These are phyloP conservation scores for Myopa tessellatipennis DNA, from an alignment of 2,888 invertebrate genomes.

Conservation along the genomic window DNA sequence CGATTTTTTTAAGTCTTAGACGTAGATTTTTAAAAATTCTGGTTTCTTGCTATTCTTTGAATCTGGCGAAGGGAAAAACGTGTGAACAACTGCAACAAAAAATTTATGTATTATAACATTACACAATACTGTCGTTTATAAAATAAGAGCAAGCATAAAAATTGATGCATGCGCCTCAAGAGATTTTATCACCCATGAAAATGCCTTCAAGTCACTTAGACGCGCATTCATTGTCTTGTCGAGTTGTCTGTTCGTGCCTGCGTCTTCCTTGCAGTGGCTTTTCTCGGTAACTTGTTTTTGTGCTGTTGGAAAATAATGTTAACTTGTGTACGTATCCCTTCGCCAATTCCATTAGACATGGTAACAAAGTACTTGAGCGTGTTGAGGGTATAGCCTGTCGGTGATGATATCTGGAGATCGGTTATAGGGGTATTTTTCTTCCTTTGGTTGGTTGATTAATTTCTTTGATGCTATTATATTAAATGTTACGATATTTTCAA, in stretches of 20 bases:
- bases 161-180: constrained; percentile 53
- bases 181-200: constrained; percentile 52
- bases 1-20: too few relatives aligned
- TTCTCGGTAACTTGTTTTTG: constrained; percentile 3
- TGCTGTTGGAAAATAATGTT: constrained; percentile 11
- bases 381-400: constrained; percentile 5
- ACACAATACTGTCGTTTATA: constrained; percentile 33
- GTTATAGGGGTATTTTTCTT: neutral
- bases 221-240: constrained; percentile 22
- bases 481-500: neutral
- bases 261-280: constrained; percentile 2
- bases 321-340: neutral
- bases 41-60: neutral
- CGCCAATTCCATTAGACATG: neutral
- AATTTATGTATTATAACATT: neutral
- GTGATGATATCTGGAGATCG: constrained; percentile 17
- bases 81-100: constrained; percentile 25
- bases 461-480: constrained; percentile 14
- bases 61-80: neutral
- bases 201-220: constrained; percentile 39
- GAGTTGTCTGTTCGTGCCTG: constrained; percentile 3
- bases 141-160: constrained; percentile 44
- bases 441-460: constrained; percentile 7
- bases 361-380: neutral
- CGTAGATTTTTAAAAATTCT: too few relatives aligned